Evolutionary conservation across 2,113 vertebrate genomes (phyloP).

Genomic region (Pelodiscus sinensis): DNA sequence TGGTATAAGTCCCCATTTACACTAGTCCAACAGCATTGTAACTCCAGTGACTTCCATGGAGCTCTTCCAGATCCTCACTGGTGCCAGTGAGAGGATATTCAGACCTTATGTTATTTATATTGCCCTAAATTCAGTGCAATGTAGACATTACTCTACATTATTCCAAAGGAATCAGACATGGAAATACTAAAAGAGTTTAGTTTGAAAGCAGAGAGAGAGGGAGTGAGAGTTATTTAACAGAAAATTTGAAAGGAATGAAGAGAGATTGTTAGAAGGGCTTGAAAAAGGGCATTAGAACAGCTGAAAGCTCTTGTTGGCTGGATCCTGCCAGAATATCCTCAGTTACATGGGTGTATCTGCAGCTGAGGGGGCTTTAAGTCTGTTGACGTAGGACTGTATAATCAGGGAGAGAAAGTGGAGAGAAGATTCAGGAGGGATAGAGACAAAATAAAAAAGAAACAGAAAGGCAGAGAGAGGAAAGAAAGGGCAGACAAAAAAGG

Average conservation of each 20-base stretch:
- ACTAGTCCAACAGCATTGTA: background rate
- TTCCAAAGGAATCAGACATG: background rate
- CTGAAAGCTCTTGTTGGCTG: background rate
- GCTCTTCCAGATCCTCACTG: background rate
- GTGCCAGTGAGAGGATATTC: conserved; percentile 1
- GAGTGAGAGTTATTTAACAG: background rate
- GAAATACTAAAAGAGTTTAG: background rate
- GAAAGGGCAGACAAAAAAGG: conserved; percentile 47
- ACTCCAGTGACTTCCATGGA: background rate
- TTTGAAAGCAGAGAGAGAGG: background rate
- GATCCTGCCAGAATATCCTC: conserved; percentile 23
- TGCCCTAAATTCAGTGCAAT: background rate
- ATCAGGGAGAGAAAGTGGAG: conserved; percentile 57
- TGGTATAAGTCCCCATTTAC: background rate
- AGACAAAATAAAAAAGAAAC: background rate
- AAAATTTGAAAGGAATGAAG: conserved; percentile 58
- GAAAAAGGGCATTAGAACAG: conserved; percentile 20
- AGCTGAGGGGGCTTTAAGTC: background rate
- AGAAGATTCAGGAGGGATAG: background rate
- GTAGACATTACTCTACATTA: background rate
- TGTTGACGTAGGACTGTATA: background rate
- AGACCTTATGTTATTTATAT: background rate
- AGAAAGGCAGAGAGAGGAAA: background rate
- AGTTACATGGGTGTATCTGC: background rate
- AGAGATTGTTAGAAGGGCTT: conserved; percentile 7